These are phyloP conservation scores for Drepana falcataria DNA, from an alignment of 2,888 invertebrate species.

Conservation along the genomic window DNA sequence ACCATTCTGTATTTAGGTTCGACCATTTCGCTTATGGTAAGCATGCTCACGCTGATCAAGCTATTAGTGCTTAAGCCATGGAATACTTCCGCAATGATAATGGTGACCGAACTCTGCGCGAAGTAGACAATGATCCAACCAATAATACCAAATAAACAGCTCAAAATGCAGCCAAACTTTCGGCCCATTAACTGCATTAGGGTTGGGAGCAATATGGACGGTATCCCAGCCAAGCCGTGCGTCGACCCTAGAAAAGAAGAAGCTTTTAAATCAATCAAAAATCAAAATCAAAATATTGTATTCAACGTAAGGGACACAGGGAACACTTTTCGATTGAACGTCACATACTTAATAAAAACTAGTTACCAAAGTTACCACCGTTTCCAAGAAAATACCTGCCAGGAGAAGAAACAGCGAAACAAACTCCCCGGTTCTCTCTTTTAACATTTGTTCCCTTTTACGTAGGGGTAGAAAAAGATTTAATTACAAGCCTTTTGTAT, in stretches of 20 bases:
- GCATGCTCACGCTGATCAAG: not conserved
- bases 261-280: too few relatives aligned
- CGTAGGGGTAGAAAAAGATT: too few relatives aligned
- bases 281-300: too few relatives aligned
- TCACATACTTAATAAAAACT: too few relatives aligned
- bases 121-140: not conserved
- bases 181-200: not conserved
- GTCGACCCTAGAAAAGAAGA: not conserved
- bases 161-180: not conserved
- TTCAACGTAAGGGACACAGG: too few relatives aligned
- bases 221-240: conserved; percentile 1
- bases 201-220: not conserved
- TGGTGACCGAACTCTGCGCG: not conserved
- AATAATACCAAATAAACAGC: not conserved
- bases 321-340: too few relatives aligned
- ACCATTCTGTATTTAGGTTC: conserved; percentile 1
- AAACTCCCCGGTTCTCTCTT: too few relatives aligned
- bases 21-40: conserved; percentile 2
- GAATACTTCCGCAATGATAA: conserved; percentile 1
- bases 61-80: not conserved
- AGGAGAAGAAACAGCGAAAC: too few relatives aligned
- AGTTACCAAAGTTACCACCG: too few relatives aligned
- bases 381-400: too few relatives aligned
- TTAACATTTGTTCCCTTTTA: too few relatives aligned
- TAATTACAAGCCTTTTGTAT: too few relatives aligned